Evolutionary conservation across 1,140 invertebrate species (phyloP), one percentile per base, ranked within the genome.

Genomic region (Pentalonia nigronervosa): DNA sequence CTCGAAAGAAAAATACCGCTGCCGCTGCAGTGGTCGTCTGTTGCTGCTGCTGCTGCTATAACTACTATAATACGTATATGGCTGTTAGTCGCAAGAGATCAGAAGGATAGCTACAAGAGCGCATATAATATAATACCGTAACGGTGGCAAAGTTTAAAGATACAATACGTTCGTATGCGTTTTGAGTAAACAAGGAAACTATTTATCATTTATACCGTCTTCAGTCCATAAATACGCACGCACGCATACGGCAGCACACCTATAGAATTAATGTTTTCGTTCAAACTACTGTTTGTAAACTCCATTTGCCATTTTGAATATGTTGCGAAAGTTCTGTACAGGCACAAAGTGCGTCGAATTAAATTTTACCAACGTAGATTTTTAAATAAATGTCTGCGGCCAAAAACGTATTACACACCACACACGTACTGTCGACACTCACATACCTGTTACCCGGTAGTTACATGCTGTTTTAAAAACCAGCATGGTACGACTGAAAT

Each of bases 201-300:
- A 84, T 83, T 50, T 92, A 92, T 92, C 91, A 92, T 92, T 53
- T 50, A 50, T 83, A 84, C 21, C 21, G 76, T 83, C 60, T 91
- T 47, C 41, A 30, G 41, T 36, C 23, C 91, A 30, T 48, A 92
- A 92, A 83, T 89, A 90, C 36, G 87, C 48, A 50, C 8, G 56
- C 36, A 36, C 25, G 30, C 36, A 41, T 34, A n/a, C 23, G n/a
- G 17, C 20, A 14, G 91, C 34, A 84, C 48, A 36, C 76, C 76
- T 83, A 25, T 53, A 56, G 91, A 83, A 84, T 92, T 83, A 83
- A 92, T 84, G 91, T 92, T 92, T 84, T 83, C 34, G 91, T 92
- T 20, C 21, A 48, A 92, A 84, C 41, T 92, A 84, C 76, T 84
- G 91, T 92, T 92, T 53, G 76, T 8, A 92, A 92, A 92, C 91